A percentile compares a stretch with the other conserved stretches of the same genome.
phyloP scores from a whole-genome alignment of 2,113 vertebrate species.

The Megaleporinus macrocephalus region DNA sequence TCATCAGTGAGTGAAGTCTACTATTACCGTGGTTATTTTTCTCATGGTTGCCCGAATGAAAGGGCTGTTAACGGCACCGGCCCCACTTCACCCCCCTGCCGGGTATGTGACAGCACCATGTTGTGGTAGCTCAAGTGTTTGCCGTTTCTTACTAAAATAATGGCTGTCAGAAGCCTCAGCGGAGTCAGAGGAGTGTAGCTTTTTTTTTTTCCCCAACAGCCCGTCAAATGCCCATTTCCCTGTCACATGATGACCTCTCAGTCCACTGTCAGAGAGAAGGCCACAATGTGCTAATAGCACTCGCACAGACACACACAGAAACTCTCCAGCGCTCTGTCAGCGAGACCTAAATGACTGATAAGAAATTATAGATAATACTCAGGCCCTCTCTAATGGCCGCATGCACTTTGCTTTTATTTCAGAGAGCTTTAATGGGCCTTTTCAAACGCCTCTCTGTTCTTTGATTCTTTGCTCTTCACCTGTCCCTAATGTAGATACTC shows the following conservation, averaged over 20 bases:
- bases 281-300: neutral
- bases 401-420: constrained; percentile 27
- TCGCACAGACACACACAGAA: neutral
- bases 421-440: constrained; percentile 27
- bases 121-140: neutral
- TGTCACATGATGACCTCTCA: constrained; percentile 29
- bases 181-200: constrained; percentile 20
- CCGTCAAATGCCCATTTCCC: constrained; percentile 42
- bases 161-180: constrained; percentile 46
- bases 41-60: too few species aligned
- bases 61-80: too few species aligned
- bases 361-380: constrained; percentile 25
- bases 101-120: constrained; percentile 8
- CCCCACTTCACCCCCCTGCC: neutral
- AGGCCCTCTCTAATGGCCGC: constrained; percentile 25
- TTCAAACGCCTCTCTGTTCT: constrained; percentile 3
- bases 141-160: constrained; percentile 43
- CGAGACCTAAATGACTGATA: constrained; percentile 32
- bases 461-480: constrained; percentile 21
- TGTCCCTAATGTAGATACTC: constrained; percentile 18
- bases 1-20: too few species aligned
- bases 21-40: too few species aligned
- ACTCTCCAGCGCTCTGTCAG: constrained; percentile 3
- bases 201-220: constrained; percentile 52
- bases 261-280: constrained; percentile 24